A percentile compares a stretch with the other conserved stretches of the same genome.
phyloP scores from a whole-genome alignment of 2,113 vertebrate species.

The Meleagris gallopavo region DNA sequence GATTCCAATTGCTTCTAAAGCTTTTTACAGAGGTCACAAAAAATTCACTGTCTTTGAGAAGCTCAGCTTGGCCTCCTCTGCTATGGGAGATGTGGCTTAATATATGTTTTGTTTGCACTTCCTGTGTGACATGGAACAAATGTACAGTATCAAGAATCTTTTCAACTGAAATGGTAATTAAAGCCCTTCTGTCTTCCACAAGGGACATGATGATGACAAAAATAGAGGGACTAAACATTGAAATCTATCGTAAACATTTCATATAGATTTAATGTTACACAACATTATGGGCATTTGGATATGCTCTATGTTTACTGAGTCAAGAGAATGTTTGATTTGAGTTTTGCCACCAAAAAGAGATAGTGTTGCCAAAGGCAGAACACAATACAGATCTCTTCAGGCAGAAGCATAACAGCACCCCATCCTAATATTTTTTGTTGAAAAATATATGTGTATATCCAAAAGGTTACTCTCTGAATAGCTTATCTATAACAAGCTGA shows the following conservation, averaged over 20 bases:
- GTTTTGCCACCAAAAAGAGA: not conserved
- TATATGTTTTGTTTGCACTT: not conserved
- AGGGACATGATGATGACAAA: not conserved
- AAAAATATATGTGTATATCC: fast-evolving
- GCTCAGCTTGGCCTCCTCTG: not conserved
- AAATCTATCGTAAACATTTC: not conserved
- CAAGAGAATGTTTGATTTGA: not conserved
- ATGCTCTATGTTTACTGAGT: not conserved
- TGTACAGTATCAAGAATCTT: not conserved
- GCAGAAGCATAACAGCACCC: not conserved
- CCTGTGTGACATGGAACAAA: not conserved
- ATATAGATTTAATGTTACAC: not conserved
- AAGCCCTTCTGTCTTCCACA: not conserved
- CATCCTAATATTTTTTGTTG: not conserved
- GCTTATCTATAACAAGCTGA: not conserved
- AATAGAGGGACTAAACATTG: not conserved
- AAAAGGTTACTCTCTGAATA: fast-evolving
- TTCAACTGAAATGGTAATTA: not conserved
- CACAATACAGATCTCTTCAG: not conserved
- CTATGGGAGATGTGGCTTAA: not conserved
- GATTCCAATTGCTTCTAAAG: not conserved
- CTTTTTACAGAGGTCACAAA: not conserved
- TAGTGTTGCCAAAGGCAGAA: not conserved
- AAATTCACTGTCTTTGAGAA: not conserved
- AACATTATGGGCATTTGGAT: not conserved